Conservation (phyloP, 2,888 invertebrate species). For the Habroteleia sp. region DNA sequence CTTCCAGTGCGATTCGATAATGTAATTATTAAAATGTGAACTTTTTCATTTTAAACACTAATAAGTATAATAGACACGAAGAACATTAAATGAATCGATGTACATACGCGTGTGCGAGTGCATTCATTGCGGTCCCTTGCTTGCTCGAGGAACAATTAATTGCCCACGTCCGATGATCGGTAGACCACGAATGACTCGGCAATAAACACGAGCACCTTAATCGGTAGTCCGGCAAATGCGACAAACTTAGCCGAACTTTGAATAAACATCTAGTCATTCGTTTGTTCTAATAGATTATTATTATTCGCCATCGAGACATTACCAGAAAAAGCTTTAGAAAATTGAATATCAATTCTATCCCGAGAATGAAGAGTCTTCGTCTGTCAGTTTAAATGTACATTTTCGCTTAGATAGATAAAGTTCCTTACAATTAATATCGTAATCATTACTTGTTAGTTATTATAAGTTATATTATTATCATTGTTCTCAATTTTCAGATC, state of each 20-base stretch:
- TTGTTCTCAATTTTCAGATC: constrained; percentile 11
- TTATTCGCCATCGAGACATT: background rate
- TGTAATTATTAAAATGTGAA: constrained; percentile 26
- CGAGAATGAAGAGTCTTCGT: constrained; percentile 12
- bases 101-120: no score
- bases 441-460: constrained; percentile 10
- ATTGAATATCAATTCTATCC: constrained; percentile 41
- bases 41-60: constrained; percentile 63
- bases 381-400: constrained; percentile 23
- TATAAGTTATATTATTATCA: constrained; percentile 23
- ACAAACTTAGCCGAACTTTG: background rate
- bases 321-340: constrained; percentile 45
- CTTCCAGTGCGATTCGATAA: constrained; percentile 38
- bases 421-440: constrained; percentile 22
- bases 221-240: background rate
- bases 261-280: background rate
- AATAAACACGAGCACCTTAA: constrained; percentile 8
- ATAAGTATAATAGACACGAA: constrained; percentile 69
- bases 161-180: background rate
- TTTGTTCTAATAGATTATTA: constrained; percentile 2
- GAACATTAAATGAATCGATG: constrained; percentile 63
- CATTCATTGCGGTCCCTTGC: no score
- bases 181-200: background rate
- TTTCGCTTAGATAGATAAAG: constrained; percentile 20
- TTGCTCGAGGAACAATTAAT: no score